phyloP scores from a whole-genome alignment of 2,888 invertebrate genomes.

The Ormyrus pomaceus region DNA sequence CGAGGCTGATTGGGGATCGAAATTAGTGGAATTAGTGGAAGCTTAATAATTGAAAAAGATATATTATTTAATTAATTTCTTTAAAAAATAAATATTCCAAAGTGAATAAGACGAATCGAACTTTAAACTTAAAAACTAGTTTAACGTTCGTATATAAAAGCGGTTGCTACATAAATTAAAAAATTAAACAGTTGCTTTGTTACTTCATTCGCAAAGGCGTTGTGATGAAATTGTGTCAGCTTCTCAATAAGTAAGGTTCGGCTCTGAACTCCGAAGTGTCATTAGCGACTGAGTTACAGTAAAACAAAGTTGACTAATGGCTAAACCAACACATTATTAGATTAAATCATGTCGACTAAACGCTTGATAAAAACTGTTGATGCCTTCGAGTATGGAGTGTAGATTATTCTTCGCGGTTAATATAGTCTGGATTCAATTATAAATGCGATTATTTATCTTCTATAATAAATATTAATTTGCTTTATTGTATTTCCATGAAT shows the following conservation, averaged over 20 bases:
- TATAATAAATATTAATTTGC: background rate
- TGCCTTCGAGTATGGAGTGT: background rate
- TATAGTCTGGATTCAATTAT: background rate
- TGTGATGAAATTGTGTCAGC: constrained; percentile 22
- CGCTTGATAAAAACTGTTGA: background rate
- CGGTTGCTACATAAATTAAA: background rate
- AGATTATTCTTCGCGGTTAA: background rate
- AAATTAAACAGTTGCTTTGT: background rate
- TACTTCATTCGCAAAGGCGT: background rate
- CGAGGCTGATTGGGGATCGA: too few relatives aligned
- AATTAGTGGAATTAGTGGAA: background rate
- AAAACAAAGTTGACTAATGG: constrained; percentile 12
- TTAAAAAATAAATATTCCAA: background rate
- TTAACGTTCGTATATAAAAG: background rate
- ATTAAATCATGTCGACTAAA: background rate
- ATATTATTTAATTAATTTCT: background rate
- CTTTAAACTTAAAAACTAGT: background rate
- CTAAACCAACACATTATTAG: constrained; percentile 2
- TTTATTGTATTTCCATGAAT: background rate
- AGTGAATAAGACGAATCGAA: background rate
- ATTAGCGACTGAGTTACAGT: background rate
- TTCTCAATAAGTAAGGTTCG: background rate
- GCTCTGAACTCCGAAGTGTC: too few relatives aligned
- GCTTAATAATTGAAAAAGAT: background rate
- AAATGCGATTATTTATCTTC: background rate